Evolutionary conservation across 2,113 vertebrate species (phyloP).

Genomic region (Dicaeum eximium): DNA sequence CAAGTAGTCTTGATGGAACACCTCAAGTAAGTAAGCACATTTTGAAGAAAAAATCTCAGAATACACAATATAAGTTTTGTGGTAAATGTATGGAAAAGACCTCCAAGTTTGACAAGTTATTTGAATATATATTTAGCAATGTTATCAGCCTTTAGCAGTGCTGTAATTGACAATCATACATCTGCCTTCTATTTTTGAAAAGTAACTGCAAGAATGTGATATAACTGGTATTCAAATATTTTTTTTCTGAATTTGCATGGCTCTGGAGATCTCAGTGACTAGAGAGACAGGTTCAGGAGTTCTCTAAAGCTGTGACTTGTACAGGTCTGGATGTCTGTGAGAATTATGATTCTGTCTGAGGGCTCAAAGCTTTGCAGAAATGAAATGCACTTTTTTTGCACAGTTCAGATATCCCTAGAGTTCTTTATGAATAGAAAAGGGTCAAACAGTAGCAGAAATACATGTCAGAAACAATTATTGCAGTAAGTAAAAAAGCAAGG

Average conservation of each 20-base stretch:
- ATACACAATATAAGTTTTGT: background rate
- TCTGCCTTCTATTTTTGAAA: background rate
- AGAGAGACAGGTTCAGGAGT: background rate
- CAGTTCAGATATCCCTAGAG: background rate
- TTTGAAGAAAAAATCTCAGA: background rate
- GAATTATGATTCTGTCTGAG: background rate
- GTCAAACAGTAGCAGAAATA: background rate
- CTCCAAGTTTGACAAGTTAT: background rate
- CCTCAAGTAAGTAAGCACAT: background rate
- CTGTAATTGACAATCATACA: background rate
- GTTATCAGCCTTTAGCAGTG: background rate
- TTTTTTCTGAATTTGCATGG: background rate
- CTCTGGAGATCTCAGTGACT: background rate
- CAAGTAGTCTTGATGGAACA: background rate
- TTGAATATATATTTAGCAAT: background rate
- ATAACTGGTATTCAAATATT: background rate
- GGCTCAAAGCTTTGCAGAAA: background rate
- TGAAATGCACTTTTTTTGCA: background rate
- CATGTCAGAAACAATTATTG: background rate
- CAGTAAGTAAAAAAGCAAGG: background rate
- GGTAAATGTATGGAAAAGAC: background rate
- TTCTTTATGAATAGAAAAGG: background rate
- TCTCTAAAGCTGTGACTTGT: background rate
- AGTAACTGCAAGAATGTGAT: background rate
- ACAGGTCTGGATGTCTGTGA: background rate